phyloP scores from a whole-genome alignment of 2,888 invertebrate species.

The Nymphalis polychloros region DNA sequence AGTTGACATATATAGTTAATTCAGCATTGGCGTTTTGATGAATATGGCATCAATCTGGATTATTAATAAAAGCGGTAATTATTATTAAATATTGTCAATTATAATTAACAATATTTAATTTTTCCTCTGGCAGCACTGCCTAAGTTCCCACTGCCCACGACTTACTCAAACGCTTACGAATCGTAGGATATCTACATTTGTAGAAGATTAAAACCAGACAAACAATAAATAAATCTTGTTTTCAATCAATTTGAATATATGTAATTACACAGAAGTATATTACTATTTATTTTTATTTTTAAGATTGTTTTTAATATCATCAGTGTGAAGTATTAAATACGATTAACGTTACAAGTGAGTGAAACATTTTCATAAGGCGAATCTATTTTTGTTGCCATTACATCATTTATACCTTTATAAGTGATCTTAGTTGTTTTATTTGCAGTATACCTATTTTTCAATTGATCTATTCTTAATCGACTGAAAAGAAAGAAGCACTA shows the following conservation, averaged over 20 bases:
- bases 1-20: background rate
- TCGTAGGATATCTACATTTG: no score
- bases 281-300: background rate
- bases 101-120: no score
- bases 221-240: no score
- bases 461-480: conserved; percentile 54
- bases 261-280: background rate
- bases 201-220: no score
- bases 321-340: background rate
- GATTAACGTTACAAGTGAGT: conserved; percentile 27
- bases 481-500: conserved; percentile 48
- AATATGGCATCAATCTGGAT: no score
- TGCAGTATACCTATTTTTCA: conserved; percentile 27
- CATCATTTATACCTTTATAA: conserved; percentile 51
- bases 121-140: no score
- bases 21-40: background rate
- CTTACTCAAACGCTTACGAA: no score
- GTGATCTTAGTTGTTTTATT: conserved; percentile 23
- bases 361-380: conserved; percentile 17
- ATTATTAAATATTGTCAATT: no score
- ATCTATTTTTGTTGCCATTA: conserved; percentile 65
- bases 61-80: no score
- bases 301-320: background rate
- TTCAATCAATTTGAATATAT: no score
- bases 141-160: no score